Base-by-base conservation (phyloP, 2,888 invertebrate genomes). In the Agonopterix heracliana region DNA sequence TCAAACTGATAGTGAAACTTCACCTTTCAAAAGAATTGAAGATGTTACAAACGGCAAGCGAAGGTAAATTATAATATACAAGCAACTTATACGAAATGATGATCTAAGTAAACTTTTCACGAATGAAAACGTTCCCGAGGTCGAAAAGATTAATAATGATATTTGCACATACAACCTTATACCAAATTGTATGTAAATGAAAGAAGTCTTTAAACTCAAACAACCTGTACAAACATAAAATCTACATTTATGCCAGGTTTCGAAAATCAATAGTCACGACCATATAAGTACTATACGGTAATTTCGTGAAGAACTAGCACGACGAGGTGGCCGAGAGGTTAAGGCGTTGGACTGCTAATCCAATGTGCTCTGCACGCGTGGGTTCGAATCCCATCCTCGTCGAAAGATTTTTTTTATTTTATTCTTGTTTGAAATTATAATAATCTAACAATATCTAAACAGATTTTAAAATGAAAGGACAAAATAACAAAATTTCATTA, bases 341-440 rank as follows among this genome's bases (percentile, higher is more conserved):
- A 89, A 89, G 89, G 89, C 89, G 89, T 88, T 89, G 89, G 89
- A 89, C 93, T 93, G 93, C 93, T 93, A 93, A 93, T 93, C 93
- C 92, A 93, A 93, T 93, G 93, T 92, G 93, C 92, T 93, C 92
- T 93, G 92, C 93, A 92, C 93, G 93, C 93, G 93, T 93, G 93
- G 93, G 93, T 93, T 92, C 92, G 92, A 92, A 93, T 93, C 93
- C 92, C 93, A 92, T 93, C 93, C 92, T 92, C 92, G 92, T 92
- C 92, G 92, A 54, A 5, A 4, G 35, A 11, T 35, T 45, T 52
- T 52, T 41, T 5, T 35, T 14, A 41, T 41, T 45, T 41, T n/a
- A 2, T 44, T 14, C 26, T 26, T 7, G 26, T 13, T 13, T 42
- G 42, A n/a, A 17, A 42, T 42, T 17, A 17, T 10, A 3, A 38